Conservation (phyloP, 92 coral and sea anemone genomes). For the Epizoanthus rinbou region DNA sequence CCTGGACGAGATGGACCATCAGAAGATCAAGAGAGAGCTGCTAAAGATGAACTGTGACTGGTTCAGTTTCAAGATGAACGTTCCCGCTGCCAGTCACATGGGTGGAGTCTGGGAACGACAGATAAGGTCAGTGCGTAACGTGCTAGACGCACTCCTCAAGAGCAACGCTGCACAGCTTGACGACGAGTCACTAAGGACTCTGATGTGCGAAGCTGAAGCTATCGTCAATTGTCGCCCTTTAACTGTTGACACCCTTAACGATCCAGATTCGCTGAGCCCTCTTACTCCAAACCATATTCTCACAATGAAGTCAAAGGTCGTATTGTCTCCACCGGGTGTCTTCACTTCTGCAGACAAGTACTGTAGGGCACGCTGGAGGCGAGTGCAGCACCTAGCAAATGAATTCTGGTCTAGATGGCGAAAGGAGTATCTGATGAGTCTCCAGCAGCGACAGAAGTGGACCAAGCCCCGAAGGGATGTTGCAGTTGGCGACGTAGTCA, state of each 20-base stretch:
- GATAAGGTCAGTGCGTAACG: conserved; percentile 25
- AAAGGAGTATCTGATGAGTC: background rate
- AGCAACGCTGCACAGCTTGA: conserved; percentile 34
- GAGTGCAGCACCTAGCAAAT: conserved; percentile 42
- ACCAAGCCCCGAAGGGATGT: no score
- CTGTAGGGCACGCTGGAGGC: background rate
- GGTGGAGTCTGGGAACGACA: conserved; percentile 20
- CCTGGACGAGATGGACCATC: conserved; percentile 12
- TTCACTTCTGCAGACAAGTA: no score
- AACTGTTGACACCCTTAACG: conserved; percentile 19
- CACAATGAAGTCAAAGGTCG: no score
- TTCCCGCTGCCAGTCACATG: conserved; percentile 34
- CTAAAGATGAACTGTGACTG: conserved; percentile 23
- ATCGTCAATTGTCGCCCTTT: conserved; percentile 48
- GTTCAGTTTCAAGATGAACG: conserved; percentile 44
- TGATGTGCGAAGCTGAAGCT: conserved; percentile 50
- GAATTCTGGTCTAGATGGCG: conserved; percentile 19
- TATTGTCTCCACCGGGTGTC: no score
- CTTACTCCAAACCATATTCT: no score
- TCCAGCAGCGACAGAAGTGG: background rate
- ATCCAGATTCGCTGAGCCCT: conserved; percentile 37
- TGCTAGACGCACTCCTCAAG: conserved; percentile 8
- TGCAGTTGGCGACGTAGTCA: no score
- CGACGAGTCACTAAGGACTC: conserved; percentile 46
- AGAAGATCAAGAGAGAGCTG: background rate